phyloP scores from a whole-genome alignment of 2,888 invertebrate genomes.

The Tetropium fuscum region DNA sequence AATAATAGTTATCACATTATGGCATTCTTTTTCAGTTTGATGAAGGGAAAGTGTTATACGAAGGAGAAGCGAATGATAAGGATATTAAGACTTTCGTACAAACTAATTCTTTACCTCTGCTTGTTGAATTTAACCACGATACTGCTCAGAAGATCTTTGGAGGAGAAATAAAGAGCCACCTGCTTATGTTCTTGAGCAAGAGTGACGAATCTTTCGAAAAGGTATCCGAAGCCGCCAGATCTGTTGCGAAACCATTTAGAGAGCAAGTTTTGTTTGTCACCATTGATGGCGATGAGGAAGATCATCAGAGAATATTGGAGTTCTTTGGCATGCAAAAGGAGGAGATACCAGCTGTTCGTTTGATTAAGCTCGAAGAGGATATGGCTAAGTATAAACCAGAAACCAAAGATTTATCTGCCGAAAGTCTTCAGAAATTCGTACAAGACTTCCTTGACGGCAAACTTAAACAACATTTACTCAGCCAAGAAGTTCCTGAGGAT shows the following conservation, averaged over 20 bases:
- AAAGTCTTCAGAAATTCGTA: slow-evolving; percentile 84
- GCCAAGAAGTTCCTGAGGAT: slow-evolving; percentile 94
- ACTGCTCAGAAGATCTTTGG: slow-evolving; percentile 99
- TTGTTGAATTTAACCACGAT: slow-evolving; percentile 97
- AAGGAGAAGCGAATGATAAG: slow-evolving; percentile 76
- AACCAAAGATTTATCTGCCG: slow-evolving; percentile 76
- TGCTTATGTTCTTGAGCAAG: slow-evolving; percentile 95
- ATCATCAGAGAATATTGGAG: slow-evolving; percentile 97
- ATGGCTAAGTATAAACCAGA: slow-evolving; percentile 98
- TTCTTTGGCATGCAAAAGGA: slow-evolving; percentile 96
- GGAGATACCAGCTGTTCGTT: slow-evolving; percentile 89
- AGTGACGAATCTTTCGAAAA: slow-evolving; percentile 87
- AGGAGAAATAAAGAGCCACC: slow-evolving; percentile 96
- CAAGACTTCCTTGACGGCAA: slow-evolving; percentile 91
- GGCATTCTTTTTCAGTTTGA: slow-evolving; percentile 80
- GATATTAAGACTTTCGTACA: slow-evolving; percentile 85
- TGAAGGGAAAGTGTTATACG: slow-evolving; percentile 81
- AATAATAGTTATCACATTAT: slow-evolving; percentile 10
- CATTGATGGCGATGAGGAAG: slow-evolving; percentile 94
- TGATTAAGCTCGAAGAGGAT: slow-evolving; percentile 96
- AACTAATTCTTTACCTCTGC: slow-evolving; percentile 86
- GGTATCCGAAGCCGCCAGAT: slow-evolving; percentile 80
- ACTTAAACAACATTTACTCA: slow-evolving; percentile 94
- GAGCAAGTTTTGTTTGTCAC: slow-evolving; percentile 92
- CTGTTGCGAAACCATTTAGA: slow-evolving; percentile 90